Evolutionary conservation across 2,797 vertebrate genomes (phyloP), one percentile per base, ranked within the genome.

Genomic region (Schizothorax lantsangensis): DNA sequence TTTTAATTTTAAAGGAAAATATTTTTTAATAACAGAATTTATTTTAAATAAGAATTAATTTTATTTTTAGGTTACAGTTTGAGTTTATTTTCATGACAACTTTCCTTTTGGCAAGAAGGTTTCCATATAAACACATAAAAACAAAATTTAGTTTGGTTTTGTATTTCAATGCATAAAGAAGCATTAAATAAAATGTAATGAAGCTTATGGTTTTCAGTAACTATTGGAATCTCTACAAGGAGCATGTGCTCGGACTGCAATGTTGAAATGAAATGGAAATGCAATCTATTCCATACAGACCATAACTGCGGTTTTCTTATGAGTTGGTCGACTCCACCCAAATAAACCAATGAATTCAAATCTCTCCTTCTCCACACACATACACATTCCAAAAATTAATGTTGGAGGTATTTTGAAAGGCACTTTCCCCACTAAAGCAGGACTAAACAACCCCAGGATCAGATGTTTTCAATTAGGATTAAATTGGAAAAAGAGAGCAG

Each of bases 401-500:
- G 75, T 79, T 33, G 54, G 75, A 77, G 26, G 71, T 68, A 71
- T 84, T 78, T 68, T 54, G 72, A 79, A 83, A 72, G 73, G 68
- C 33, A 33, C 64, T 79, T 78, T 83, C 64, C 64, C 71, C 40
- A 66, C 69, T 72, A 62, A 86, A 71, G 47, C 84, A 30, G 71
- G 40, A 21, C 75, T 83, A 62, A 88, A 84, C 77, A 79, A 86
- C 52, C 81, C 52, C 54, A 62, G 33, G 47, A 81, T 84, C 86
- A 89, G 84, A 89, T 89, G 89, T 81, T 90, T 89, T 85, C 80
- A 78, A 87, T 89, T 88, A 88, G 57, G 79, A 81, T 81, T 85
- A 66, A 85, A 86, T 79, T 72, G 57, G n/a, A 36, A 81, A 73
- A 84, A 83, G 64, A 54, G 71, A 78, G 38, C 52, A 68, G 80